phyloP scores from a whole-genome alignment of 2,888 invertebrate species.

The Drosophila kuntzei region DNA sequence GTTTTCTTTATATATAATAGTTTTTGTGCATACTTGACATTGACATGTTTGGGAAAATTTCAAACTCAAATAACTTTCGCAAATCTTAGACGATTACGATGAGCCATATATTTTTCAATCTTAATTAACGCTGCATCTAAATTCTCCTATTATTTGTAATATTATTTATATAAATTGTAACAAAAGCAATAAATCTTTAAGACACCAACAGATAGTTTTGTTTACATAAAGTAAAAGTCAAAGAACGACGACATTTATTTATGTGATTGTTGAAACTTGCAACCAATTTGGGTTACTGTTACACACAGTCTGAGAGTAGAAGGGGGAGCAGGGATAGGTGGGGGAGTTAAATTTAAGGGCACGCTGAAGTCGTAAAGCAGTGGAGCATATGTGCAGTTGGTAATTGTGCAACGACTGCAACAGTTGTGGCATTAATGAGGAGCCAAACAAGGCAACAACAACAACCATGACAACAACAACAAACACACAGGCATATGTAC shows the following conservation, averaged over 20 bases:
- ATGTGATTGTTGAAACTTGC: constrained; percentile 35
- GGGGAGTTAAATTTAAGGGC: constrained; percentile 35
- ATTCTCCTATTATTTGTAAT: background rate
- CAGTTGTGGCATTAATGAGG: constrained; percentile 59
- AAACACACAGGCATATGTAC: background rate
- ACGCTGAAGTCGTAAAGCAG: constrained; percentile 35
- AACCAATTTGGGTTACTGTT: constrained; percentile 52
- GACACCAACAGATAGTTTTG: constrained; percentile 13
- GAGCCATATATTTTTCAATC: background rate
- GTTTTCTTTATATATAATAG: too few relatives aligned
- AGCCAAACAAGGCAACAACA: constrained; percentile 33
- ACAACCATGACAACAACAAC: background rate
- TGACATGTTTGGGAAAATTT: too few relatives aligned
- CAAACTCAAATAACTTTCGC: background rate
- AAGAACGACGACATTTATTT: constrained; percentile 34
- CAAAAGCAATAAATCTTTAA: background rate
- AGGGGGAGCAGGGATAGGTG: background rate
- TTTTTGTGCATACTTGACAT: too few relatives aligned
- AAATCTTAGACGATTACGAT: background rate
- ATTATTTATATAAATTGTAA: background rate
- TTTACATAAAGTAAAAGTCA: constrained; percentile 27
- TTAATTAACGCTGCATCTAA: background rate
- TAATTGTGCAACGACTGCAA: constrained; percentile 51
- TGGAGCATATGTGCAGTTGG: constrained; percentile 32
- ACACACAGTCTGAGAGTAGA: constrained; percentile 11